Evolutionary conservation across 2,797 vertebrate genomes (phyloP), one percentile per base, ranked within the genome.

Genomic region (Xenentodon cancila): DNA sequence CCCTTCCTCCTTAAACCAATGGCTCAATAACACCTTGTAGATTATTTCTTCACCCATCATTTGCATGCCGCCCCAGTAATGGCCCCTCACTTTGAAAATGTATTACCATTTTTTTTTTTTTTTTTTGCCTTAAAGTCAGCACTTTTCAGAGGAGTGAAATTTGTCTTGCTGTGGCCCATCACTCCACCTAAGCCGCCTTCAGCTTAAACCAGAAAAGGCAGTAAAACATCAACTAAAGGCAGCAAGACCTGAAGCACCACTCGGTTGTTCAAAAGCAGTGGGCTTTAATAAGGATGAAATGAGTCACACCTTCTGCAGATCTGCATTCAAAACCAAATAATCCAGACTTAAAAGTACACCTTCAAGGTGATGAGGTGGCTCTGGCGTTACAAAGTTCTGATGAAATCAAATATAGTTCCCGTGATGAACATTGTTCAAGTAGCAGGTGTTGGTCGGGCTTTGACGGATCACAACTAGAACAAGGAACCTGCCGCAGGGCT

Each of bases 31-130:
- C 15, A 12, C 81, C 76, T 78, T 85, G 70, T 83, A 90, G 84
- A 92, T 93, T 89, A 89, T 89, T 92, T 91, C 82, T 88, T 91
- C 81, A 79, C 74, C 83, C 74, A 12, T 85, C 42, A 89, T 94
- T 94, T 94, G 77, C 88, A 92, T 92, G 82, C 59, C 54, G 74
- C 50, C 64, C 85, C 77, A 80, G 74, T 84, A 91, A 90, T 83
- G 65, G 73, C 83, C 80, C 64, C 71, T 63, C 53, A 56, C 67
- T 81, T 81, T 64, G 17, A 76, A 79, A 87, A 80, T 83, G 80
- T 85, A 87, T 91, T 88, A 79, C 75, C 84, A 61, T n/a, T 73
- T 75, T 84, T 86, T 84, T 86, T 73, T n/a, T n/a, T n/a, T n/a
- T n/a, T n/a, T n/a, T n/a, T n/a, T n/a, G 71, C 64, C 65, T 79